Evolutionary conservation across 2,113 vertebrate species (phyloP).

Genomic region (Artemisiospiza belli): DNA sequence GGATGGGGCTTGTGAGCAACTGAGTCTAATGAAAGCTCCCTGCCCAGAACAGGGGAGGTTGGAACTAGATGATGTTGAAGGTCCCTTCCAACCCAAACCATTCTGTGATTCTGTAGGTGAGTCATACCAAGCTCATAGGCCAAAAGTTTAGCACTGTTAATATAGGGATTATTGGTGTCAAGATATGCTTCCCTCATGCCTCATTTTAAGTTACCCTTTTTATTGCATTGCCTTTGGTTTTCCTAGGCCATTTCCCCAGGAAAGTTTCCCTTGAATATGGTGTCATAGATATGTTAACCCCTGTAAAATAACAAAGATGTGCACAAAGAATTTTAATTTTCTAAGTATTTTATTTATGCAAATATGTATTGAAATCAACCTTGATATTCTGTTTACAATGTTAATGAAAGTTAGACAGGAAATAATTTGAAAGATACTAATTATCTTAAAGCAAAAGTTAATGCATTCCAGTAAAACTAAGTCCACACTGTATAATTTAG

Average conservation of each 20-base stretch:
- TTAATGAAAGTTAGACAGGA: not conserved
- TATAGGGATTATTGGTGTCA: not conserved
- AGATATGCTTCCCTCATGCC: not conserved
- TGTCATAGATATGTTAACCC: rapidly evolving
- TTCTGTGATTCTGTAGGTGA: not conserved
- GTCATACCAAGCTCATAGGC: not conserved
- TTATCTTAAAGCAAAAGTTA: not conserved
- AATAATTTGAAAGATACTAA: not conserved
- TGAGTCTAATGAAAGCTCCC: not conserved
- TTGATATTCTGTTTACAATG: not conserved
- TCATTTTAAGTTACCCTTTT: not conserved
- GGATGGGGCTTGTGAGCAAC: not conserved
- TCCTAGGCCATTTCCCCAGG: not conserved
- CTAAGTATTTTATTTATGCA: not conserved
- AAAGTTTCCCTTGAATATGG: not conserved
- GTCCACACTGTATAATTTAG: not conserved
- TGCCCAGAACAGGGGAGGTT: too few species aligned
- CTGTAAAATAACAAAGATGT: not conserved
- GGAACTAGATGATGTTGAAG: not conserved
- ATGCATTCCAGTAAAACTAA: not conserved
- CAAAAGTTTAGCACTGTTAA: not conserved
- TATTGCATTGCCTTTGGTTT: not conserved
- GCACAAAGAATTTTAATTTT: not conserved
- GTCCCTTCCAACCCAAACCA: not conserved
- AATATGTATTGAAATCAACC: not conserved